phyloP scores from a whole-genome alignment of 23 tunicate species.

The Corella eumyota region DNA sequence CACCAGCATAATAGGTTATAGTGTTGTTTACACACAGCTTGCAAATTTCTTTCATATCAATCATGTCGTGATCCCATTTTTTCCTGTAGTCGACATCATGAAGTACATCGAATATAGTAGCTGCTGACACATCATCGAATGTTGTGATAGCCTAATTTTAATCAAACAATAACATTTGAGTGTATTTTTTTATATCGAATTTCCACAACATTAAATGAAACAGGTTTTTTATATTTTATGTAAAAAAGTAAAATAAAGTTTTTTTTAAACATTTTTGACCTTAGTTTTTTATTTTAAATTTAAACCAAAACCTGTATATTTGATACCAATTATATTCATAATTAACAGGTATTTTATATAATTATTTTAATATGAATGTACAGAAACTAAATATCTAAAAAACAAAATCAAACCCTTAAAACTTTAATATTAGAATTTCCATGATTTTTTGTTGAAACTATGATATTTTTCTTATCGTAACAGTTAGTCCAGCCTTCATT shows the following conservation, averaged over 20 bases:
- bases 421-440: conserved; percentile 57
- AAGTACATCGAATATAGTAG: conserved; percentile 81
- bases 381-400: too few relatives aligned
- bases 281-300: too few relatives aligned
- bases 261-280: too few relatives aligned
- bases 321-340: too few relatives aligned
- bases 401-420: conserved; percentile 35
- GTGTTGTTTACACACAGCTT: conserved; percentile 84
- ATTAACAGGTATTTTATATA: not conserved
- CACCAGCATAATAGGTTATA: conserved; percentile 91
- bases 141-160: conserved; percentile 65
- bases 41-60: conserved; percentile 78
- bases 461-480: conserved; percentile 70
- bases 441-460: conserved; percentile 44
- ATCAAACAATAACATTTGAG: too few relatives aligned
- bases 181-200: too few relatives aligned
- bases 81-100: conserved; percentile 87
- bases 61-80: conserved; percentile 97
- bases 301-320: too few relatives aligned
- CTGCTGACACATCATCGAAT: conserved; percentile 62
- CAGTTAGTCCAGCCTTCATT: conserved; percentile 45
- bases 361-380: too few relatives aligned
- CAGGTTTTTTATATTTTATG: too few relatives aligned
- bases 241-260: too few relatives aligned
- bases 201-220: too few relatives aligned